Percentiles rank a stretch among this genome's conserved stretches.
Evolutionary conservation across 2,888 invertebrate genomes (phyloP).

Genomic region (Aelia acuminata): DNA sequence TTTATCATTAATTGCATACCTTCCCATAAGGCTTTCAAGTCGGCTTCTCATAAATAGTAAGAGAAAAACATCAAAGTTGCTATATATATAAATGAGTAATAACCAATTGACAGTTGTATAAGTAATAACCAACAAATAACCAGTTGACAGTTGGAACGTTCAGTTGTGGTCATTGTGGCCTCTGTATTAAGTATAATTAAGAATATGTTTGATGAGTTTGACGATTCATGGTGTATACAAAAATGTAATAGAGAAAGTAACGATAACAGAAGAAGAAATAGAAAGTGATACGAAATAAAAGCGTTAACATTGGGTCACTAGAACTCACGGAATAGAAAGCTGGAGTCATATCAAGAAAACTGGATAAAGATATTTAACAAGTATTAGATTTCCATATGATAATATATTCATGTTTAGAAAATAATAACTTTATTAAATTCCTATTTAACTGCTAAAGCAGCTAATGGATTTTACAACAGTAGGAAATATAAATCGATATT

Average conservation of each 20-base stretch:
- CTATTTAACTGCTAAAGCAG: no score
- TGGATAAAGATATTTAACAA: no score
- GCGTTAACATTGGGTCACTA: background rate
- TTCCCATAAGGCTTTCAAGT: slow-evolving; percentile 4
- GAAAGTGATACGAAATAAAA: slow-evolving; percentile 3
- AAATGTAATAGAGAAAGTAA: background rate
- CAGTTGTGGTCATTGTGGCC: background rate
- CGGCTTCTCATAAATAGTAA: background rate
- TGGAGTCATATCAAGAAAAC: background rate
- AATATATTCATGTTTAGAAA: no score
- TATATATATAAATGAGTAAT: no score
- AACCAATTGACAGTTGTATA: no score
- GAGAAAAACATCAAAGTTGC: no score
- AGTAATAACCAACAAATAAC: no score
- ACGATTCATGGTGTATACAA: background rate
- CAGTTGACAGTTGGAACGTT: background rate
- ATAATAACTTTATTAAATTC: no score
- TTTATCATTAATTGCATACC: slow-evolving; percentile 23
- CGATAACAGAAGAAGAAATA: background rate
- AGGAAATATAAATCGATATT: no score
- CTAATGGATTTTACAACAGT: no score
- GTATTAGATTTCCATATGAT: no score
- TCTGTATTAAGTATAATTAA: background rate
- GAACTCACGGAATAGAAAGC: background rate
- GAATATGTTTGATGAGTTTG: background rate